Evolutionary conservation across 2,113 vertebrate species (phyloP).

Genomic region (Motacilla tschutschensis): DNA sequence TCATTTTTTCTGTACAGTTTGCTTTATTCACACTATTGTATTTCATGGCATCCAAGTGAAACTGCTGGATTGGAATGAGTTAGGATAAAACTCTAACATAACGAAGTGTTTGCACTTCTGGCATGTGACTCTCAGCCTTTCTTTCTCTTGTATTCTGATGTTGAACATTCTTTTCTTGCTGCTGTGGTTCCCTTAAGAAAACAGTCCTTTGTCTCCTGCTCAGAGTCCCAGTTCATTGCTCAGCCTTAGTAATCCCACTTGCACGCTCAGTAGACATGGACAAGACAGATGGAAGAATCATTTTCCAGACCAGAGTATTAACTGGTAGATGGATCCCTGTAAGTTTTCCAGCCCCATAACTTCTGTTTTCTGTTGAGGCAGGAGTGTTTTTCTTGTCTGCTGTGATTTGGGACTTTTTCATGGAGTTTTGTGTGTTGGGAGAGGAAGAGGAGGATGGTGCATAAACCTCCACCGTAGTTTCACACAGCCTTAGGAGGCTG

Average conservation of each 20-base stretch:
- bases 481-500: not conserved
- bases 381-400: not conserved
- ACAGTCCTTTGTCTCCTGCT: not conserved
- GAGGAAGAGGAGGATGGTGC: not conserved
- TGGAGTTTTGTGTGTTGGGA: not conserved
- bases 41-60: not conserved
- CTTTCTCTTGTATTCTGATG: not conserved
- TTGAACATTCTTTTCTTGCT: not conserved
- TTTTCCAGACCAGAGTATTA: not conserved
- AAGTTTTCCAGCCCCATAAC: not conserved
- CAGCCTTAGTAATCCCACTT: not conserved
- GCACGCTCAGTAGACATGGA: rapidly evolving
- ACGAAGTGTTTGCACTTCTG: not conserved
- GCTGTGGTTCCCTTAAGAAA: conserved; percentile 6
- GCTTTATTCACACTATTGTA: not conserved
- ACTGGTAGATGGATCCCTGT: not conserved
- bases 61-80: not conserved
- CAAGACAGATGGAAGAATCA: not conserved
- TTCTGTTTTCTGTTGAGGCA: not conserved
- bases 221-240: not conserved
- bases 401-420: too few species aligned
- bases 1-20: not conserved
- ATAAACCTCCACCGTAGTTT: not conserved
- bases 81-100: not conserved
- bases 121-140: not conserved